A percentile compares a stretch with the other conserved stretches of the same genome.
Conservation (phyloP, 2,797 vertebrate species). For the Phrynocephalus guinanensis region DNA sequence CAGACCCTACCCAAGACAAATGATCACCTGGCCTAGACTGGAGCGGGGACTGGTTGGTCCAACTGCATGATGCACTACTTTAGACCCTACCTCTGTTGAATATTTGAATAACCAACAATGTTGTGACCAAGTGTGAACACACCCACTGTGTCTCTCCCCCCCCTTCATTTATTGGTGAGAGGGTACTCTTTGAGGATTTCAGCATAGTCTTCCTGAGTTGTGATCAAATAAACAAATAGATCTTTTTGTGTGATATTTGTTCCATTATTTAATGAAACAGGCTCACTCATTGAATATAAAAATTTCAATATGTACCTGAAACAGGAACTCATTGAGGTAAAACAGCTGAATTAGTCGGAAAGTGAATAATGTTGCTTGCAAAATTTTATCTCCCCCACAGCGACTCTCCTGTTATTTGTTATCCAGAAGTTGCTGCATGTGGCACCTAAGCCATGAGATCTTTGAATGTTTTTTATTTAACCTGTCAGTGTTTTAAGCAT, state of each 20-base stretch:
- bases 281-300: background rate
- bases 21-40: no score
- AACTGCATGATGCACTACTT: no score
- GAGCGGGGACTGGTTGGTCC: no score
- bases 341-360: conserved; percentile 4
- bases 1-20: no score
- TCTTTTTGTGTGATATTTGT: background rate
- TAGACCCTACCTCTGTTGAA: no score
- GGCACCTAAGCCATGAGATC: conserved; percentile 39
- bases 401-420: conserved; percentile 29
- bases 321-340: background rate
- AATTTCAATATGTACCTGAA: background rate
- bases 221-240: no score
- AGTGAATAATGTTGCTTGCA: background rate
- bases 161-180: background rate
- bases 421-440: conserved; percentile 16
- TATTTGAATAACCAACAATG: no score
- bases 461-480: conserved; percentile 46
- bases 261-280: background rate
- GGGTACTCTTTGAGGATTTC: background rate
- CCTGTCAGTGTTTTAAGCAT: conserved; percentile 30
- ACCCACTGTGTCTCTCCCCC: background rate
- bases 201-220: background rate
- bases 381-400: background rate
- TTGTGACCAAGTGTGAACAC: no score